phyloP scores from a whole-genome alignment of 2,113 vertebrate genomes.

The Pterocles orientalis region DNA sequence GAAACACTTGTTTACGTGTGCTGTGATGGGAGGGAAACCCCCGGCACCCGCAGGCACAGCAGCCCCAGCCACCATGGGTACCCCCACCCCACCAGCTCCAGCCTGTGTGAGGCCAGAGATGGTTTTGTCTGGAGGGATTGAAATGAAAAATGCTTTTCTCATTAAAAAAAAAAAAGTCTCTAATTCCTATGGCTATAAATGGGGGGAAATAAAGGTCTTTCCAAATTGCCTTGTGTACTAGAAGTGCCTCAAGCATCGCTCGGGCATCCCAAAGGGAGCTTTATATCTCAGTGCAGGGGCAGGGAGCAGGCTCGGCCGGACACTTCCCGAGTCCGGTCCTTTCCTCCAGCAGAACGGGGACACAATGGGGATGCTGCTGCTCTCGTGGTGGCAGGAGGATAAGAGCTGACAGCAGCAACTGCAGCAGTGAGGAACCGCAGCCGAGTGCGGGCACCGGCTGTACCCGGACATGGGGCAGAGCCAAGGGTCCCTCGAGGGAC shows the following conservation, averaged over 20 bases:
- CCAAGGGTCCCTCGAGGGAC: not conserved
- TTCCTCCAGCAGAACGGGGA: not conserved
- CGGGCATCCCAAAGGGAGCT: not conserved
- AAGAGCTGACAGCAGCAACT: not conserved
- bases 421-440: not conserved
- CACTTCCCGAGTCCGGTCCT: not conserved
- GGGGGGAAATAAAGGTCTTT: not conserved
- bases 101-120: not conserved
- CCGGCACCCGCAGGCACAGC: accelerated
- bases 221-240: not conserved
- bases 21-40: not conserved
- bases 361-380: not conserved
- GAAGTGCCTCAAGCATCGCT: not conserved
- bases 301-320: not conserved
- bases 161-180: not conserved
- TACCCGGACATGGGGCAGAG: not conserved
- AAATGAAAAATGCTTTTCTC: not conserved
- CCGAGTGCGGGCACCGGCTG: accelerated
- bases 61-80: accelerated
- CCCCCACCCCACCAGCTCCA: not conserved
- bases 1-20: not conserved
- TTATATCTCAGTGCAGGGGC: not conserved
- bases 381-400: not conserved
- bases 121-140: not conserved
- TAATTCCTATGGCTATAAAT: not conserved